Evolutionary conservation across 2,888 invertebrate genomes (phyloP), one percentile per base, ranked within the genome.

Genomic region (Athetis lepigone): DNA sequence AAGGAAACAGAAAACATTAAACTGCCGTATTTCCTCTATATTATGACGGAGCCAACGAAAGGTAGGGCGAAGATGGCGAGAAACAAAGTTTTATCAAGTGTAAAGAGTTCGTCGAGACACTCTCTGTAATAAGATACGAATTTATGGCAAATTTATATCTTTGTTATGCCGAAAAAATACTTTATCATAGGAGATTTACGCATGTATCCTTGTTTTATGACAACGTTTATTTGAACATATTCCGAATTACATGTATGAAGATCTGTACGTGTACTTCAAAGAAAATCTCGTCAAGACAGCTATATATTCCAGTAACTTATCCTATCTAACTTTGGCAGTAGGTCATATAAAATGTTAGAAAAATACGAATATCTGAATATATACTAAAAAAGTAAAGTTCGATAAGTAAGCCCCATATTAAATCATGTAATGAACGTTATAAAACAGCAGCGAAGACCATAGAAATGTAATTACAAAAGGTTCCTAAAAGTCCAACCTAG

Each of bases 11-110:
- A 61, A 70, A 52, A 67, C 65, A 70, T 75, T 63, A 67, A 69
- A 70, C 60, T 67, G 61, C 23, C 73, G 55, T 79, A 70, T 77
- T 69, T 75, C 55, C 66, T 55, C 40, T 49, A 68, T 59, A 62
- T 73, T 70, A 79, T 64, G 70, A 51, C 37, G 51, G 55, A 47
- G 52, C 40, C 42, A 76, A 57, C n/a, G 64, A 74, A 69, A 63
- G 71, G 75, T 67, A 75, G 58, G 61, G 73, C 60, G 59, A 62
- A 45, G 47, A 46, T 75, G 56, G 50, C 66, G 70, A 78, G 83
- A 81, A 83, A 78, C 84, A 84, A 89, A 88, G 84, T 86, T 88
- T 88, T 88, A 87, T 89, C 87, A 86, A 83, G 77, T 85, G 81
- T 85, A 84, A 85, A 86, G 86, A 86, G 82, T 84, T 86, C 83